Conservation (phyloP, 1,140 invertebrate species). For the Subanguina moxae region DNA sequence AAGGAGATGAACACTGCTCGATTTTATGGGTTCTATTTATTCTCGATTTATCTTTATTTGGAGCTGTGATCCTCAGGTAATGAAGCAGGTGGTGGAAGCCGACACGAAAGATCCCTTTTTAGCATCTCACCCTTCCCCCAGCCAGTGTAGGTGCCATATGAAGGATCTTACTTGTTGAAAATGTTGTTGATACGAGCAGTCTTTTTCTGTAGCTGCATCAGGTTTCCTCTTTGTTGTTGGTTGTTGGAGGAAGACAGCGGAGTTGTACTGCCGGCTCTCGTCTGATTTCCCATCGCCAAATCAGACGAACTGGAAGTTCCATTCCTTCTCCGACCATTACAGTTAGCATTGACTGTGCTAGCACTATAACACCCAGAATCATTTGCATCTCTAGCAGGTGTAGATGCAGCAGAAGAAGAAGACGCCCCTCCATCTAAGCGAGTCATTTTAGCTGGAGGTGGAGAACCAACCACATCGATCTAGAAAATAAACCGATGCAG, state of each 20-base stretch:
- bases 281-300: background rate
- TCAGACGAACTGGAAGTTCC: background rate
- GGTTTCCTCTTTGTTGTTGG: slow-evolving; percentile 6
- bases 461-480: slow-evolving; percentile 22
- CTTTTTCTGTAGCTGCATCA: slow-evolving; percentile 18
- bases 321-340: background rate
- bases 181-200: slow-evolving; percentile 33
- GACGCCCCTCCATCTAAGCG: slow-evolving; percentile 2
- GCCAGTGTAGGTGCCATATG: slow-evolving; percentile 3
- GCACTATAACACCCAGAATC: slow-evolving; percentile 1
- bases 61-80: too few species aligned
- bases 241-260: background rate
- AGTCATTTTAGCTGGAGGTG: background rate
- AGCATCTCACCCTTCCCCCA: too few species aligned
- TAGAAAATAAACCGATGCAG: too few species aligned
- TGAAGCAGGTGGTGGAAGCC: too few species aligned
- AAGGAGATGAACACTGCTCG: too few species aligned
- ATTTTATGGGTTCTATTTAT: too few species aligned
- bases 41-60: too few species aligned
- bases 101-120: too few species aligned
- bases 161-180: slow-evolving; percentile 31
- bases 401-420: background rate
- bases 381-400: background rate
- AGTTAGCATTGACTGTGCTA: background rate
- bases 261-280: background rate